phyloP scores from a whole-genome alignment of 2,888 invertebrate genomes.

The Lordiphosa andalusiaca region DNA sequence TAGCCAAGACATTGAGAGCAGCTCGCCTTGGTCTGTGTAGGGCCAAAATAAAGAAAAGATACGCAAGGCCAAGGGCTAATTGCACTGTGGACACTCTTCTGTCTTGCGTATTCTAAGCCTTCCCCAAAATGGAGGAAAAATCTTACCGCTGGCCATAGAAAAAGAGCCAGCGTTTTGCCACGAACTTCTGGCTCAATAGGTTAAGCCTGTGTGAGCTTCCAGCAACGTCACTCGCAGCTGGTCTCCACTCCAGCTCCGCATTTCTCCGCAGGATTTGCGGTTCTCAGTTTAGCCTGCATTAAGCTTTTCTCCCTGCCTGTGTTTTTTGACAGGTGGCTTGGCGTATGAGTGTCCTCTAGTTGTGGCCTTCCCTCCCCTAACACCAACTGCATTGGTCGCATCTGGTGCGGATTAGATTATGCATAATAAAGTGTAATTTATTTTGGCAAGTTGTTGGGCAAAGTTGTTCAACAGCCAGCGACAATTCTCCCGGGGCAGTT shows the following conservation, averaged over 20 bases:
- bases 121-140: no score
- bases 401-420: conserved; percentile 80
- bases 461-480: background rate
- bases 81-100: no score
- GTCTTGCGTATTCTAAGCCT: no score
- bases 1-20: no score
- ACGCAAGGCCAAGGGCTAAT: no score
- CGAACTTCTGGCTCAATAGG: no score
- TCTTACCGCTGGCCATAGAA: no score
- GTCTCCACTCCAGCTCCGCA: conserved; percentile 1
- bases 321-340: conserved; percentile 55
- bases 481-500: conserved; percentile 3
- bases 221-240: background rate
- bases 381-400: conserved; percentile 52
- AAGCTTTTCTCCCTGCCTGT: conserved; percentile 20
- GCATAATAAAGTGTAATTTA: conserved; percentile 80
- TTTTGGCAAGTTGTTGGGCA: conserved; percentile 51
- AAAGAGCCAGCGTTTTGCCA: no score
- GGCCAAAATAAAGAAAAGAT: no score
- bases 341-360: conserved; percentile 25
- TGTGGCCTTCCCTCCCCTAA: background rate
- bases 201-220: no score
- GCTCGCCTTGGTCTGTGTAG: no score
- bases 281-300: conserved; percentile 44
- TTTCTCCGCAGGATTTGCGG: background rate